Percentiles rank a stretch among this genome's conserved stretches.
These are phyloP conservation scores for Platynereis dumerilii DNA, from an alignment of 2,888 invertebrate species.

Conservation along the genomic window DNA sequence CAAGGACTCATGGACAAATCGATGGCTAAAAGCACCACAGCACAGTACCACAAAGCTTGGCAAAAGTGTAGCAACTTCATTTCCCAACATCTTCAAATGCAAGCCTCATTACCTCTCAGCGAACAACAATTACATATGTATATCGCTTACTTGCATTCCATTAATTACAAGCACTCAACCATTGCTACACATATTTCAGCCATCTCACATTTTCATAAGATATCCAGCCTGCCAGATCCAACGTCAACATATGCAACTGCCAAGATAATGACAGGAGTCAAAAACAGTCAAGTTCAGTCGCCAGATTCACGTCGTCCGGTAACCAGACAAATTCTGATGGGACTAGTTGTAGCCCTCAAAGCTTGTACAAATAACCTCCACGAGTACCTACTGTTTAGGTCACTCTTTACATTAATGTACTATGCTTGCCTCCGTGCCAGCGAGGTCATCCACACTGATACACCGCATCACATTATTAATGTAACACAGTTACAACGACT, in stretches of 20 bases:
- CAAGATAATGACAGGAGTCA: no score
- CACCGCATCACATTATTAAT: no score
- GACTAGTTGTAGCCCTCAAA: no score
- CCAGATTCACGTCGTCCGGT: no score
- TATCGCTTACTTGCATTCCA: not conserved
- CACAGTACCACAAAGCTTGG: not conserved
- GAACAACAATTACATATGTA: not conserved
- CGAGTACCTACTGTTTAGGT: not conserved
- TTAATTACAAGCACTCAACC: not conserved
- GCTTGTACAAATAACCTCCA: not conserved
- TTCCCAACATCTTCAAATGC: not conserved
- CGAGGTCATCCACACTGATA: no score
- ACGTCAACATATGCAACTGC: no score
- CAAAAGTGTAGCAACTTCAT: not conserved
- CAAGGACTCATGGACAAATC: not conserved
- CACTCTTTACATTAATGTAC: not conserved
- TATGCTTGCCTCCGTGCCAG: conserved; percentile 1
- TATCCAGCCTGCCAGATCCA: not conserved
- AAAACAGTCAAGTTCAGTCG: no score
- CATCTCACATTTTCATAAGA: not conserved
- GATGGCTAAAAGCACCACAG: not conserved
- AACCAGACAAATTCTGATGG: no score
- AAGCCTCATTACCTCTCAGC: not conserved
- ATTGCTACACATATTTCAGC: not conserved
- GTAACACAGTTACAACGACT: no score